Evolutionary conservation across 2,113 vertebrate genomes (phyloP).

Genomic region (Rynchops niger): DNA sequence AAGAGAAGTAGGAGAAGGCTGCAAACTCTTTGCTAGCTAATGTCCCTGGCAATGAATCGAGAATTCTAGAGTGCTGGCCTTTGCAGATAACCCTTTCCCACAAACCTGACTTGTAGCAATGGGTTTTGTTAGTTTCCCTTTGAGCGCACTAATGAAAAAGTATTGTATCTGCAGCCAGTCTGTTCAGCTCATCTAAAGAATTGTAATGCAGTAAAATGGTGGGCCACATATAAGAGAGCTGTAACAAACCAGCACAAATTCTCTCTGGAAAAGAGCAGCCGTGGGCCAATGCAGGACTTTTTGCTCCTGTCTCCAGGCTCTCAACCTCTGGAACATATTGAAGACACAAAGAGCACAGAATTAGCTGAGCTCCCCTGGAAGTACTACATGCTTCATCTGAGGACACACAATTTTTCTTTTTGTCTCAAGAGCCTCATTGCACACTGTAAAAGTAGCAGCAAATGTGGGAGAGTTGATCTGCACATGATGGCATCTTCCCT

Average conservation of each 20-base stretch:
- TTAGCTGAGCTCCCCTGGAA: neutral
- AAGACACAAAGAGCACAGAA: neutral
- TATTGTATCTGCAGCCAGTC: neutral
- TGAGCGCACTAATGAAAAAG: neutral
- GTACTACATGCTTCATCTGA: neutral
- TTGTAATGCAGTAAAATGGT: neutral
- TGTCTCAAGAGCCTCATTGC: neutral
- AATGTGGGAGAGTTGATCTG: neutral
- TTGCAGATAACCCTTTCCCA: neutral
- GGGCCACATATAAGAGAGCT: neutral
- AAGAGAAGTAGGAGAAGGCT: neutral
- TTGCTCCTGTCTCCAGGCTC: neutral
- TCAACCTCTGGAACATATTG: neutral
- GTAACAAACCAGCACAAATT: neutral
- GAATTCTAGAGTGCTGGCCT: neutral
- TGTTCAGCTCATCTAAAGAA: neutral
- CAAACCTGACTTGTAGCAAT: neutral
- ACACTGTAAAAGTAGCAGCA: neutral
- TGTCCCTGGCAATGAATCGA: neutral
- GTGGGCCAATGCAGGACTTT: rapidly evolving
- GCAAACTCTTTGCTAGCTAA: neutral
- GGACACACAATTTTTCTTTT: neutral
- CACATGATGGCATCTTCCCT: neutral
- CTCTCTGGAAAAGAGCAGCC: neutral
- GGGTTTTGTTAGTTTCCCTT: neutral